Evolutionary conservation across 2,888 invertebrate genomes (phyloP).

Genomic region (Therioaphis trifolii): DNA sequence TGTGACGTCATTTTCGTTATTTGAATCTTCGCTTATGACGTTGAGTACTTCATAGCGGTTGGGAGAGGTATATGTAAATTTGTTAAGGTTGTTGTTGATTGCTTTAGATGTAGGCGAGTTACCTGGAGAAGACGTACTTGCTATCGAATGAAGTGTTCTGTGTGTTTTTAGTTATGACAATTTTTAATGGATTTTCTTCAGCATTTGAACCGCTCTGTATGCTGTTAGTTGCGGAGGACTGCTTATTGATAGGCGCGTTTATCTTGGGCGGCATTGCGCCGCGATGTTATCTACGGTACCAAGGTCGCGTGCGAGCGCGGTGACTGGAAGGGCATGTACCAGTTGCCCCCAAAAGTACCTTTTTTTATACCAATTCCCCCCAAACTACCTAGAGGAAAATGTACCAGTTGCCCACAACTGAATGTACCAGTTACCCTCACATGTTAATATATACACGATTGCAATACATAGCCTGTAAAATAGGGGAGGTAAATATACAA

Average conservation of each 20-base stretch:
- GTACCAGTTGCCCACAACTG: too few species aligned
- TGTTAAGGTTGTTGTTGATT: background rate
- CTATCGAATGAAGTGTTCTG: background rate
- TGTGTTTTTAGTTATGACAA: conserved; percentile 7
- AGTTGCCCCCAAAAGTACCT: too few species aligned
- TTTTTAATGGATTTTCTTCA: background rate
- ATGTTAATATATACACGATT: too few species aligned
- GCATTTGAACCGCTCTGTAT: conserved; percentile 2
- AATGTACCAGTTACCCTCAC: too few species aligned
- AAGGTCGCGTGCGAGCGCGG: background rate
- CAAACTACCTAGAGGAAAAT: too few species aligned
- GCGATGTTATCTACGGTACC: conserved; percentile 1
- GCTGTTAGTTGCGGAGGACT: background rate
- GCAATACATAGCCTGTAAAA: too few species aligned
- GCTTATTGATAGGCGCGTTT: background rate
- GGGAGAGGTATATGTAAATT: conserved; percentile 13
- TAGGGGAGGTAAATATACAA: too few species aligned
- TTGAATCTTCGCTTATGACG: background rate
- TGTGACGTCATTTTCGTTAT: background rate
- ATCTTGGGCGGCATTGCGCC: background rate
- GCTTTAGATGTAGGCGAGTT: conserved; percentile 9
- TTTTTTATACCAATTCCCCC: too few species aligned
- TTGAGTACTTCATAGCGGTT: conserved; percentile 11
- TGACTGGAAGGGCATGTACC: too few species aligned
- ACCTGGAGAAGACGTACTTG: conserved; percentile 3